Percentiles rank a stretch among this genome's conserved stretches.
phyloP scores from a whole-genome alignment of 2,888 invertebrate species.

The Parnassius orleans region DNA sequence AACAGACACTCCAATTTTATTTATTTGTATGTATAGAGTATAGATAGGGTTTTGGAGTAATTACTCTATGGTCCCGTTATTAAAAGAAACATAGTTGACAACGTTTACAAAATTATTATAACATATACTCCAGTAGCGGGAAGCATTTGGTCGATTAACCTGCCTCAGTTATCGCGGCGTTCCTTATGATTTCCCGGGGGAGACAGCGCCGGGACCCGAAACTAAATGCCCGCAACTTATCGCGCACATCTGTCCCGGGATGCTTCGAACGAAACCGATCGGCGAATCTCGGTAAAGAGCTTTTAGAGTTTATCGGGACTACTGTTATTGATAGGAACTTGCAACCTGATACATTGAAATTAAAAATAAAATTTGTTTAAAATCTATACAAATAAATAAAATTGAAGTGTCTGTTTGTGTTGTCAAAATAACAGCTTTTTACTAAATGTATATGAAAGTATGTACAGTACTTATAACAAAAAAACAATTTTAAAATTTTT shows the following conservation, averaged over 20 bases:
- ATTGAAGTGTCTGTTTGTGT: no score
- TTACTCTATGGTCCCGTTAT: no score
- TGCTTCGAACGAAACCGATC: background rate
- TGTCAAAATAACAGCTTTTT: no score
- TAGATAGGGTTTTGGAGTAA: no score
- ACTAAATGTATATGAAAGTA: no score
- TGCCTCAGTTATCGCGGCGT: constrained; percentile 4
- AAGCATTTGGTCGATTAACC: background rate
- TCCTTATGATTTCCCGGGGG: constrained; percentile 25
- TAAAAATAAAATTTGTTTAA: background rate
- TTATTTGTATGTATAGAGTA: no score
- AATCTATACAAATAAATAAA: no score
- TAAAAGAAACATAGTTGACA: no score
- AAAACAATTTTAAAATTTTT: no score
- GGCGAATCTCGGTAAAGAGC: background rate
- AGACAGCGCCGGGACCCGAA: constrained; percentile 1
- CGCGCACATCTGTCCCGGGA: constrained; percentile 9
- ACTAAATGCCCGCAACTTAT: background rate
- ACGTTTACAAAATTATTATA: no score
- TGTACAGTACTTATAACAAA: no score
- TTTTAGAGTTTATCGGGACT: background rate
- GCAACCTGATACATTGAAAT: background rate
- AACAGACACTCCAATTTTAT: no score
- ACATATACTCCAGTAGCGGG: background rate
- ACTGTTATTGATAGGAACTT: constrained; percentile 1